phyloP scores from a whole-genome alignment of 1,140 invertebrate species.

The Physella acuta region DNA sequence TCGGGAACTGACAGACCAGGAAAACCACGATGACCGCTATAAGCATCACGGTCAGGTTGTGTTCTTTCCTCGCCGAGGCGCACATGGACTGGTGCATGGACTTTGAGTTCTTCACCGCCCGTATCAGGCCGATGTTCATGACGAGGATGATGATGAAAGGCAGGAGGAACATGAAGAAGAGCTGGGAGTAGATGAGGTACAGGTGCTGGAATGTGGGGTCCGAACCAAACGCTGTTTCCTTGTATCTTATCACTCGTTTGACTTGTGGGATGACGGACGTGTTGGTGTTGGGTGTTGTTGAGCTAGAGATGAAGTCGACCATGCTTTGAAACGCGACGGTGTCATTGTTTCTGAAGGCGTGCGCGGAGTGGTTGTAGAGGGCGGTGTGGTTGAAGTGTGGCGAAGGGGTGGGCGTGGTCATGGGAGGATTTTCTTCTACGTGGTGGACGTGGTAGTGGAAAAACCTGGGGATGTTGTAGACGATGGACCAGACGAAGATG shows the following conservation, averaged over 20 bases:
- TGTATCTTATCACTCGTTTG: neutral
- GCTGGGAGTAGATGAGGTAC: constrained; percentile 70
- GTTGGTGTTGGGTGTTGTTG: neutral
- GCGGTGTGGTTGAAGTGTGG: neutral
- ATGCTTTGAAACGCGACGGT: neutral
- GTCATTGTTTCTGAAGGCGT: neutral
- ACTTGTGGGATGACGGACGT: constrained; percentile 20
- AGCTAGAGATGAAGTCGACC: neutral
- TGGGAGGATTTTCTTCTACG: neutral
- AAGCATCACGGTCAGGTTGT: constrained; percentile 72
- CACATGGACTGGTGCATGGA: constrained; percentile 40
- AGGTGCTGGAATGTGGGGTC: constrained; percentile 67
- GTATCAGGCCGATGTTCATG: constrained; percentile 74
- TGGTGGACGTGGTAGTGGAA: constrained; percentile 65
- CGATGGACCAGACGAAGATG: constrained; percentile 68
- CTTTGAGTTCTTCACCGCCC: constrained; percentile 69
- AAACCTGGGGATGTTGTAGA: constrained; percentile 70
- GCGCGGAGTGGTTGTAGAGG: neutral
- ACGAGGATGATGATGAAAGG: constrained; percentile 70
- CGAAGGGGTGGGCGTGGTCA: neutral
- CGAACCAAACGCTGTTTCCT: constrained; percentile 44
- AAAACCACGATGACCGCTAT: constrained; percentile 77
- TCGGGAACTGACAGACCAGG: constrained; percentile 73
- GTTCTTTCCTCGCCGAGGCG: constrained; percentile 66
- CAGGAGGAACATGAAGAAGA: constrained; percentile 68